Percentiles rank a stretch among this genome's conserved stretches.
Conservation (phyloP, 2,113 vertebrate species). For the Connochaetes taurinus region DNA sequence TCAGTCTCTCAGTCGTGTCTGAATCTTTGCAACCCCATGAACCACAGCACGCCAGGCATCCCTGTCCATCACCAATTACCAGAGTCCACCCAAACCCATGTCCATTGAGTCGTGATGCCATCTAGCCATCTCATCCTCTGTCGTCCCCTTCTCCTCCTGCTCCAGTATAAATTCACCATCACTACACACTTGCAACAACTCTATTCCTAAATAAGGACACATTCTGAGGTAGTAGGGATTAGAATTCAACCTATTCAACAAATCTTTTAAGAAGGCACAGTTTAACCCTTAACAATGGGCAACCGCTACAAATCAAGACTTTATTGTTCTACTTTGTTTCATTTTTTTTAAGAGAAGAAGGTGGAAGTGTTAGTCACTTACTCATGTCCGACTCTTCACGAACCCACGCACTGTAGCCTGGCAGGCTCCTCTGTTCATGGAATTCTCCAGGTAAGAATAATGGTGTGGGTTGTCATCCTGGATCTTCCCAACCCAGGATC, state of each 20-base stretch:
- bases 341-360: not conserved
- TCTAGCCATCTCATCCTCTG: too few species aligned
- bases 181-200: not conserved
- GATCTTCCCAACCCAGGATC: not conserved
- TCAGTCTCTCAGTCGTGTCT: too few species aligned
- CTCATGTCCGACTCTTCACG: accelerated
- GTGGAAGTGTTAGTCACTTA: not conserved
- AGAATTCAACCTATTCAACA: not conserved
- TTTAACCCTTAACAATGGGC: not conserved
- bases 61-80: too few species aligned
- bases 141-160: not conserved
- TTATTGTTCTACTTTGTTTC: not conserved
- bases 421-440: not conserved
- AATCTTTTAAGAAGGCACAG: not conserved
- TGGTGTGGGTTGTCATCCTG: not conserved
- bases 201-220: not conserved
- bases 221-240: not conserved
- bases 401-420: not conserved
- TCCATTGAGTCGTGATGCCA: too few species aligned
- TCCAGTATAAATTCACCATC: not conserved
- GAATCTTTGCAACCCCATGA: too few species aligned
- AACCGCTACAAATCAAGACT: not conserved
- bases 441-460: not conserved
- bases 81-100: too few species aligned
- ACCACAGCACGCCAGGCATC: too few species aligned